A percentile compares a stretch with the other conserved stretches of the same genome.
These are phyloP conservation scores for Macroramphosus scolopax DNA, from an alignment of 2,797 vertebrate species.

Conservation along the genomic window DNA sequence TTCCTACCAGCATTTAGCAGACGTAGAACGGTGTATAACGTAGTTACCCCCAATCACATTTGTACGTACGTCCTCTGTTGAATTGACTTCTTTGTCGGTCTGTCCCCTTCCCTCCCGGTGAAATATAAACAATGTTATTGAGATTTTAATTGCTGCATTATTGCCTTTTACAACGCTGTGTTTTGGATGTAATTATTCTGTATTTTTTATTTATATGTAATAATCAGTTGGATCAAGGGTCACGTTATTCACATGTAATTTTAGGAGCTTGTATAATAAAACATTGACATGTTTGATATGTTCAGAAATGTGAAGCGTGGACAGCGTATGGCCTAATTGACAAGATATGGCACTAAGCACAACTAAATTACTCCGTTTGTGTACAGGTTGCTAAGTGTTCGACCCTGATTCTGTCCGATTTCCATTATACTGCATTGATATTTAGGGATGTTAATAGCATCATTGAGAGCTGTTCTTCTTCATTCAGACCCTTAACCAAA, in stretches of 20 bases:
- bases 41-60: conserved; percentile 74
- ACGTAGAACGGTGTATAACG: conserved; percentile 74
- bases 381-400: conserved; percentile 54
- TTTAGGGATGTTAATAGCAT: conserved; percentile 41
- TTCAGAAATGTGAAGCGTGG: conserved; percentile 52
- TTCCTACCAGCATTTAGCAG: conserved; percentile 82
- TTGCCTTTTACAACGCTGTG: conserved; percentile 84
- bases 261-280: conserved; percentile 62
- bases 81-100: conserved; percentile 68
- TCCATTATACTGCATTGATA: conserved; percentile 40
- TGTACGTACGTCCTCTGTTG: conserved; percentile 70
- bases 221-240: conserved; percentile 78
- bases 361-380: conserved; percentile 65
- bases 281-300: conserved; percentile 39
- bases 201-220: conserved; percentile 82
- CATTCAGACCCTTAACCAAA: conserved; percentile 73
- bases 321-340: conserved; percentile 55
- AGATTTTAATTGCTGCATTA: conserved; percentile 82
- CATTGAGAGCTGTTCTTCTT: conserved; percentile 65
- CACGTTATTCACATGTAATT: conserved; percentile 72
- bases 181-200: conserved; percentile 83
- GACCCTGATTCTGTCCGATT: conserved; percentile 41
- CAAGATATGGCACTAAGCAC: conserved; percentile 71
- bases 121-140: conserved; percentile 76
- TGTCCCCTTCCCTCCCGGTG: conserved; percentile 59